phyloP scores from a whole-genome alignment of 2,888 invertebrate genomes.

The Micropterix aruncella region DNA sequence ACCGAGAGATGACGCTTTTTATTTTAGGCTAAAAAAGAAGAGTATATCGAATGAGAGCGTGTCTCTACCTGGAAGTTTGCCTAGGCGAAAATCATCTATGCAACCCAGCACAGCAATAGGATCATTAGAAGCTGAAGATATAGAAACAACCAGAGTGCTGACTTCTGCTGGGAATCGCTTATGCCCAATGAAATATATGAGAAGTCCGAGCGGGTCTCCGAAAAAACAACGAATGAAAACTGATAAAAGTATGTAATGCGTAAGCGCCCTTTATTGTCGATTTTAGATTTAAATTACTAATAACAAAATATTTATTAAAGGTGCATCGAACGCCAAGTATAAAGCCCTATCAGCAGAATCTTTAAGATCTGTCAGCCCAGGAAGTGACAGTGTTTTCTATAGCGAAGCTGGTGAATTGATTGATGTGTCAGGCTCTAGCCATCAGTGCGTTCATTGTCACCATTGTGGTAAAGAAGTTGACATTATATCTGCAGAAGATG shows the following conservation, averaged over 20 bases:
- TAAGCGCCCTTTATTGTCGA: too few relatives aligned
- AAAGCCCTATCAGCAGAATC: slow-evolving; percentile 81
- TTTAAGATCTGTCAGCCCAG: slow-evolving; percentile 76
- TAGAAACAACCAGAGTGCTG: slow-evolving; percentile 32
- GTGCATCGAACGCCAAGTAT: slow-evolving; percentile 26
- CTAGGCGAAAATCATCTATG: slow-evolving; percentile 44
- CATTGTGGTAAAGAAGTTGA: slow-evolving; percentile 75
- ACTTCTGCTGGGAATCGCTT: slow-evolving; percentile 34
- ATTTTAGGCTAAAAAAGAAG: slow-evolving; percentile 22
- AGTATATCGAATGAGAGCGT: slow-evolving; percentile 45
- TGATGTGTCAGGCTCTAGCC: slow-evolving; percentile 35
- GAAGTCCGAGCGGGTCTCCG: slow-evolving; percentile 38
- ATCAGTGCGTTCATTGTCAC: slow-evolving; percentile 54
- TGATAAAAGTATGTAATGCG: slow-evolving; percentile 13
- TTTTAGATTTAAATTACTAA: too few relatives aligned
- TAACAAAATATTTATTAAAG: background rate
- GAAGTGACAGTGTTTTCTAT: slow-evolving; percentile 83
- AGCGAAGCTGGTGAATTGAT: slow-evolving; percentile 56
- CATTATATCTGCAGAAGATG: slow-evolving; percentile 32
- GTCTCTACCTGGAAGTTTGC: slow-evolving; percentile 47
- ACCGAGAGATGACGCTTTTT: too few relatives aligned
- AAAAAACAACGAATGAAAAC: slow-evolving; percentile 30
- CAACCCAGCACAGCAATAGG: slow-evolving; percentile 32
- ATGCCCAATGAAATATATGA: slow-evolving; percentile 31
- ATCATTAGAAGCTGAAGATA: slow-evolving; percentile 36